phyloP scores from a whole-genome alignment of 2,797 vertebrate species.

The Tolypeutes matacus region DNA sequence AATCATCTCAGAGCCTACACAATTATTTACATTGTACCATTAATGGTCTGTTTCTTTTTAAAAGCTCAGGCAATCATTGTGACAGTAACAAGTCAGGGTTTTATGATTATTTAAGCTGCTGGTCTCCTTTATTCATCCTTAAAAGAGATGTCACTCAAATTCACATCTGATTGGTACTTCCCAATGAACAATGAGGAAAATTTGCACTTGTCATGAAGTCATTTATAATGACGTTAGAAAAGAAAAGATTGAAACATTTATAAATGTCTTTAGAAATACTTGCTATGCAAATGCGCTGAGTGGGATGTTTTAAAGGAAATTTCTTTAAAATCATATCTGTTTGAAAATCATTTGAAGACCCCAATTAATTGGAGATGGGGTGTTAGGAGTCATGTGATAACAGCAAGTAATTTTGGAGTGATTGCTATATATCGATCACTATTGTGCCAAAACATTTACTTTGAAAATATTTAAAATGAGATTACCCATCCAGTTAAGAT shows the following conservation, averaged over 20 bases:
- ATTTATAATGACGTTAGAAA: conserved; percentile 80
- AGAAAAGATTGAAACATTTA: conserved; percentile 79
- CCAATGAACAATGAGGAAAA: conserved; percentile 81
- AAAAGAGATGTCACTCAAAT: conserved; percentile 83
- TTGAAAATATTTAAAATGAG: conserved; percentile 62
- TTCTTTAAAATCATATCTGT: conserved; percentile 41
- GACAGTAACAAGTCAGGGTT: conserved; percentile 79
- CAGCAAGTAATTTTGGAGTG: conserved; percentile 49
- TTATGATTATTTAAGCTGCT: conserved; percentile 80
- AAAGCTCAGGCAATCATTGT: conserved; percentile 82
- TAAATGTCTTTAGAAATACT: conserved; percentile 75
- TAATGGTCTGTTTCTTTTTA: conserved; percentile 80
- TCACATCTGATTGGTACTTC: conserved; percentile 78
- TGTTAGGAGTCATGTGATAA: conserved; percentile 33
- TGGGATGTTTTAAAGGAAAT: conserved; percentile 48
- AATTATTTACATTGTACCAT: conserved; percentile 82
- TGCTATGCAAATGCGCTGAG: conserved; percentile 70
- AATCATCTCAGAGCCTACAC: conserved; percentile 69
- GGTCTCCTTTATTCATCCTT: conserved; percentile 84
- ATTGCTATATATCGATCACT: conserved; percentile 69
- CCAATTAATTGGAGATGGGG: conserved; percentile 17
- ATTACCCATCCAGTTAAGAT: conserved; percentile 36
- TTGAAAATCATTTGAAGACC: conserved; percentile 44
- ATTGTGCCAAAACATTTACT: conserved; percentile 76
- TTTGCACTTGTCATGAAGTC: conserved; percentile 80